These are phyloP conservation scores for Xiphophorus hellerii DNA, from an alignment of 2,113 vertebrate species.

Conservation along the genomic window DNA sequence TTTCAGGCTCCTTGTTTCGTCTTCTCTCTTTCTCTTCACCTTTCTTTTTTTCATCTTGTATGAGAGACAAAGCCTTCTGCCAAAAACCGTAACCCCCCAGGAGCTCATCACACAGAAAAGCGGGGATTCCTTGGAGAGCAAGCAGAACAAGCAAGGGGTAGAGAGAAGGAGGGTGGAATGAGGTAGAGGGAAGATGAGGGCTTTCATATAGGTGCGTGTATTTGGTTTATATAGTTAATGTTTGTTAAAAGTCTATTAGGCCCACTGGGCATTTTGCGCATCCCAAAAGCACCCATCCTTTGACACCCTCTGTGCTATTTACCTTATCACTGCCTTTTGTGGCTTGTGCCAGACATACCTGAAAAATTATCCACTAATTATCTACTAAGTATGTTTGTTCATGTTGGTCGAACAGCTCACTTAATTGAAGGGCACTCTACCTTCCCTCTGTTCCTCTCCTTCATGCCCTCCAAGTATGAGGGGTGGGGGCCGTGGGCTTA, in stretches of 20 bases:
- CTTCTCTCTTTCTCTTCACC: slow-evolving; percentile 61
- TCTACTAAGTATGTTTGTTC: slow-evolving; percentile 89
- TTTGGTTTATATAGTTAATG: slow-evolving; percentile 64
- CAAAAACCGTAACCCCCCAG: slow-evolving; percentile 78
- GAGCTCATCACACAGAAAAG: slow-evolving; percentile 81
- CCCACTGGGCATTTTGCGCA: slow-evolving; percentile 57
- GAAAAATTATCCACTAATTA: slow-evolving; percentile 90
- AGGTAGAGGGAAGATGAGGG: slow-evolving; percentile 40
- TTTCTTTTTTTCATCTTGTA: slow-evolving; percentile 65
- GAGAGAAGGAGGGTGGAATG: slow-evolving; percentile 34
- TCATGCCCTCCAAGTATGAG: slow-evolving; percentile 47
- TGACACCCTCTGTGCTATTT: slow-evolving; percentile 77
- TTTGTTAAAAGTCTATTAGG: slow-evolving; percentile 69
- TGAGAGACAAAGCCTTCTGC: slow-evolving; percentile 83
- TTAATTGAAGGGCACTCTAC: slow-evolving; percentile 84
- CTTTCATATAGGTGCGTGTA: slow-evolving; percentile 57
- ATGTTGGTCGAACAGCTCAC: slow-evolving; percentile 83
- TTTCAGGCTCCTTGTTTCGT: slow-evolving; percentile 70
- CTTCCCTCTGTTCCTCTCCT: slow-evolving; percentile 61
- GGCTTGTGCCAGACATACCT: slow-evolving; percentile 85
- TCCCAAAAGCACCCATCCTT: slow-evolving; percentile 78
- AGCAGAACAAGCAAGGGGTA: slow-evolving; percentile 39
- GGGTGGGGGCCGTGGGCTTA: slow-evolving; percentile 74
- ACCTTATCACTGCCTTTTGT: slow-evolving; percentile 77
- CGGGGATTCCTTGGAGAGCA: slow-evolving; percentile 66